phyloP scores from a whole-genome alignment of 2,888 invertebrate genomes.

The Brassicogethes aeneus region DNA sequence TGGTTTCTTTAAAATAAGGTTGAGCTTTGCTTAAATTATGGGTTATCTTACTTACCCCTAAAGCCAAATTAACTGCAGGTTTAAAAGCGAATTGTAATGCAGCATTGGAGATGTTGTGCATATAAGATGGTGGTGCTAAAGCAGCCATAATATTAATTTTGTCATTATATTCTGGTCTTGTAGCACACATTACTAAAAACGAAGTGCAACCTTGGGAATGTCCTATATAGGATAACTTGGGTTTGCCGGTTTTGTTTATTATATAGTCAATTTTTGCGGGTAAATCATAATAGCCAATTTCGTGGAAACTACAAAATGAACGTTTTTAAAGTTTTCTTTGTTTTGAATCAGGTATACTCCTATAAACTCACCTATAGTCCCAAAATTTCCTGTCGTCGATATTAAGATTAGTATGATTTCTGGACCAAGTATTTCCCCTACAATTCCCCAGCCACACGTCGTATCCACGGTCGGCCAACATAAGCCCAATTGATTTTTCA shows the following conservation, averaged over 20 bases:
- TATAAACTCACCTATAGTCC: conserved; percentile 17
- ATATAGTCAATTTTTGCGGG: conserved; percentile 68
- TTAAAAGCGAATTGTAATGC: too few relatives aligned
- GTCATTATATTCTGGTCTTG: conserved; percentile 51
- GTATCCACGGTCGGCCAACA: too few relatives aligned
- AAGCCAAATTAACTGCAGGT: too few relatives aligned
- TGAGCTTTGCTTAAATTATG: too few relatives aligned
- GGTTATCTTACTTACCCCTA: too few relatives aligned
- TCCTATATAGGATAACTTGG: conserved; percentile 61
- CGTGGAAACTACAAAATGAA: conserved; percentile 56
- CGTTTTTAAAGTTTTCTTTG: background rate
- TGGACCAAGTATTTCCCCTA: too few relatives aligned
- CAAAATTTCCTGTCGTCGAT: conserved; percentile 14
- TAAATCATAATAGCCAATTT: conserved; percentile 66
- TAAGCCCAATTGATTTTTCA: too few relatives aligned
- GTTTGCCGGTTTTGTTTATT: conserved; percentile 44
- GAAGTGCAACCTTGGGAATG: conserved; percentile 65
- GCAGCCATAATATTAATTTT: conserved; percentile 56
- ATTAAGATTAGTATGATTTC: too few relatives aligned
- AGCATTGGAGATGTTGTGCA: conserved; percentile 29
- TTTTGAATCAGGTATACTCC: background rate
- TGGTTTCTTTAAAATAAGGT: too few relatives aligned
- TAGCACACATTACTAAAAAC: conserved; percentile 53
- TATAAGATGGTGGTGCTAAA: conserved; percentile 56
- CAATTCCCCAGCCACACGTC: too few relatives aligned